Evolutionary conservation across 2,888 invertebrate species (phyloP).

Genomic region (Trichopria drosophilae): DNA sequence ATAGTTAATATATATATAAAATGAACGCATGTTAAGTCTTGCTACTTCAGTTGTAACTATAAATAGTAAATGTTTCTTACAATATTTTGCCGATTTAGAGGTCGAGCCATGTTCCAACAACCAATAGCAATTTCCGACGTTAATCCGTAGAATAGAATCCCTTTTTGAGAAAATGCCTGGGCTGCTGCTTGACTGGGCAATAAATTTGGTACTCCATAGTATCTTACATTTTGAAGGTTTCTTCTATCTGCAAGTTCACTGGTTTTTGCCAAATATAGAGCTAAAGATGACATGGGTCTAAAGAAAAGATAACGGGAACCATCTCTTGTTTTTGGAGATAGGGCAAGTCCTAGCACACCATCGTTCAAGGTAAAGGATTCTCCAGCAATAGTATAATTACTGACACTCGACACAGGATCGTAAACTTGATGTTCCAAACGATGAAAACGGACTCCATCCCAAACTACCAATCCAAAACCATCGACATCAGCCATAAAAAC

Average conservation of each 20-base stretch:
- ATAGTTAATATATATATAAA: neutral
- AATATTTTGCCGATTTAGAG: no score
- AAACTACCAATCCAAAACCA: slow-evolving; percentile 36
- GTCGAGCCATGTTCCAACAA: no score
- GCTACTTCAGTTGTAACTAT: neutral
- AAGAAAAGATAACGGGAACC: slow-evolving; percentile 33
- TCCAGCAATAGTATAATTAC: slow-evolving; percentile 53
- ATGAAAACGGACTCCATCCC: slow-evolving; percentile 26
- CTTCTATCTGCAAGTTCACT: slow-evolving; percentile 28
- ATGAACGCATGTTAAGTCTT: neutral
- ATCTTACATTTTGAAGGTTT: no score
- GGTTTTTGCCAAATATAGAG: slow-evolving; percentile 28
- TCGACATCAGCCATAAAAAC: slow-evolving; percentile 40
- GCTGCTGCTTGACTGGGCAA: no score
- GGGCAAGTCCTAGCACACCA: slow-evolving; percentile 69
- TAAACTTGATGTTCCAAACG: slow-evolving; percentile 38
- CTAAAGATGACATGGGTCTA: slow-evolving; percentile 40
- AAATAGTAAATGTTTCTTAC: neutral
- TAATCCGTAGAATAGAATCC: no score
- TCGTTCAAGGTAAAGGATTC: slow-evolving; percentile 70
- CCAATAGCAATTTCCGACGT: no score
- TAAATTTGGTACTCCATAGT: no score
- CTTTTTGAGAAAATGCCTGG: no score
- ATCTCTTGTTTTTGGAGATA: slow-evolving; percentile 59
- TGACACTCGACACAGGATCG: slow-evolving; percentile 23